Percentiles rank a stretch among this genome's conserved stretches.
Conservation (phyloP, 2,888 invertebrate genomes). For the Carcina quercana region DNA sequence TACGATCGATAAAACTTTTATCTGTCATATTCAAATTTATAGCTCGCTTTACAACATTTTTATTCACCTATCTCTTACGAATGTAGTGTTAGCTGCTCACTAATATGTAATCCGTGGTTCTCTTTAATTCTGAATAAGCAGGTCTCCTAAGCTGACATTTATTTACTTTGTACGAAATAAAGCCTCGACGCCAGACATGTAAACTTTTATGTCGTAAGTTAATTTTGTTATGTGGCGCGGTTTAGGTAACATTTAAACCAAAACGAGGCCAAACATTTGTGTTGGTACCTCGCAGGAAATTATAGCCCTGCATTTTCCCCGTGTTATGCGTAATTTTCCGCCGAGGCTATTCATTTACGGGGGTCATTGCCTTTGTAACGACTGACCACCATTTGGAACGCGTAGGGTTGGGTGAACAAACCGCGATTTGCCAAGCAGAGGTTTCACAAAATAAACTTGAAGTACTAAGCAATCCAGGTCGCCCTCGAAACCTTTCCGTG, state of each 20-base stretch:
- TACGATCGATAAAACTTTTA: background rate
- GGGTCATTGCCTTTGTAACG: slow-evolving; percentile 10
- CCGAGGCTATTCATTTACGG: slow-evolving; percentile 29
- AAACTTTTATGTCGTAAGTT: slow-evolving; percentile 3
- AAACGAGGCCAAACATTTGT: slow-evolving; percentile 25
- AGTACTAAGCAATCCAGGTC: no score
- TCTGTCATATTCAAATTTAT: background rate
- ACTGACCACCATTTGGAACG: slow-evolving; percentile 5
- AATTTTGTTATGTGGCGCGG: slow-evolving; percentile 2
- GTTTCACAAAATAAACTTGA: no score
- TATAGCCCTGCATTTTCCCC: slow-evolving; percentile 26
- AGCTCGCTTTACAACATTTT: background rate
- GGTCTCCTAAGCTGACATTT: no score
- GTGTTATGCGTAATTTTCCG: slow-evolving; percentile 22
- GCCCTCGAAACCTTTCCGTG: no score
- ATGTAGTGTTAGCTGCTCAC: no score
- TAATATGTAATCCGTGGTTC: no score
- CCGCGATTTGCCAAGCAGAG: no score
- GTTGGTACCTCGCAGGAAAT: slow-evolving; percentile 24
- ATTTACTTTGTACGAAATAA: no score
- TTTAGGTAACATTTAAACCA: slow-evolving; percentile 3
- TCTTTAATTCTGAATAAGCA: no score
- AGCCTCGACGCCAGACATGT: no score
- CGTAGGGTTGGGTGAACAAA: slow-evolving; percentile 1
- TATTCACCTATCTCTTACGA: no score